Percentiles rank a stretch among this genome's conserved stretches.
Evolutionary conservation across 2,888 invertebrate genomes (phyloP).

Genomic region (Geotrupes spiniger): DNA sequence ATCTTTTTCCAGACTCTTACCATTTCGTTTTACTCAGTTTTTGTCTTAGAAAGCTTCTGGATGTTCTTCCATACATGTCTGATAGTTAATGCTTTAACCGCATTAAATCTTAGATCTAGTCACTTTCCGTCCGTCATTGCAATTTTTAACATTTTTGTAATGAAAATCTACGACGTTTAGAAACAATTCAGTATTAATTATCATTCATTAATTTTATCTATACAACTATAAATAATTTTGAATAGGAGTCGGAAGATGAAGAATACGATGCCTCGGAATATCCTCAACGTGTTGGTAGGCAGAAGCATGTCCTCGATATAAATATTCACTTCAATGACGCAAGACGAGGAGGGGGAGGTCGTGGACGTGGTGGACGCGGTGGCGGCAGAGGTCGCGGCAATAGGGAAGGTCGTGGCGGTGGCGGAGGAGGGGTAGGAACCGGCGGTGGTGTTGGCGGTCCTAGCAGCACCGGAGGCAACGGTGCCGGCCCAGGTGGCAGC

Average conservation of each 20-base stretch:
- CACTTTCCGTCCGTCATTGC: no score
- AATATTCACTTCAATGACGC: conserved; percentile 85
- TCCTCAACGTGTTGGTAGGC: conserved; percentile 82
- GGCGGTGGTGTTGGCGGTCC: conserved; percentile 46
- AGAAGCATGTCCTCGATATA: conserved; percentile 82
- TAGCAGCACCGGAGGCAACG: conserved; percentile 36
- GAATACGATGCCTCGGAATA: conserved; percentile 75
- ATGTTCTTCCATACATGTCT: no score
- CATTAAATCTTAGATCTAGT: no score
- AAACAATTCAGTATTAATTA: no score
- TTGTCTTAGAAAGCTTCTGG: no score
- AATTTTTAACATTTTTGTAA: no score
- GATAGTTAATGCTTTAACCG: no score
- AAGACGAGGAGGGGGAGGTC: conserved; percentile 67
- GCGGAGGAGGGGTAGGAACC: conserved; percentile 49
- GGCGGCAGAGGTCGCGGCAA: conserved; percentile 43
- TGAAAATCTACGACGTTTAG: no score
- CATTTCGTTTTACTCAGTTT: no score
- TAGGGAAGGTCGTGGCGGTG: conserved; percentile 36
- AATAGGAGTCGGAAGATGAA: conserved; percentile 48
- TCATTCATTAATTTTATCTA: no score
- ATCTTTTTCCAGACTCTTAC: no score
- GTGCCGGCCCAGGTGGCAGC: conserved; percentile 36
- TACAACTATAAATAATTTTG: background rate
- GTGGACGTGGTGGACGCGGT: conserved; percentile 57